These are phyloP conservation scores for Dryoscopus gambensis DNA, from an alignment of 2,113 vertebrate species.

Conservation along the genomic window DNA sequence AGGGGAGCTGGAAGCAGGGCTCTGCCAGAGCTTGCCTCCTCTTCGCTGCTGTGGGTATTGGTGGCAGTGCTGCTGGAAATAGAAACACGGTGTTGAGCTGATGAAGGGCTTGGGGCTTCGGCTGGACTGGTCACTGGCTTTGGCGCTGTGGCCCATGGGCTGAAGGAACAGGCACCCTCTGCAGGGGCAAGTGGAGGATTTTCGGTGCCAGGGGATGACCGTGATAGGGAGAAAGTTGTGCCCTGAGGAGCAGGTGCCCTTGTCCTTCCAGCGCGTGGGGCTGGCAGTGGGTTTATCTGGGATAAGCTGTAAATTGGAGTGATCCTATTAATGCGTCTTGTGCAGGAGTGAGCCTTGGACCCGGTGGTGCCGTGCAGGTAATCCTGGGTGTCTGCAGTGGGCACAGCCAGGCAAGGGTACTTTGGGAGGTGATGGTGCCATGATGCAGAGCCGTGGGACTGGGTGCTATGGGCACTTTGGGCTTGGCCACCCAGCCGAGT, in stretches of 20 bases:
- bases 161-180: neutral
- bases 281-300: neutral
- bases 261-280: neutral
- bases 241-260: neutral
- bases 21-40: neutral
- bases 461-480: rapidly evolving
- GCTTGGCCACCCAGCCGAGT: neutral
- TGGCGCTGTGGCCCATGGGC: neutral
- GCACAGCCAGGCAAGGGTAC: neutral
- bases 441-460: rapidly evolving
- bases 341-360: neutral
- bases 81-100: neutral
- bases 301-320: neutral
- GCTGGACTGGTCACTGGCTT: neutral
- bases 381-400: rapidly evolving
- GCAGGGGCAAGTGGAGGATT: neutral
- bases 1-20: neutral
- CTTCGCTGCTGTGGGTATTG: neutral
- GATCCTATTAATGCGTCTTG: neutral
- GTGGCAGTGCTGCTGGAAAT: neutral
- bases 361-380: neutral
- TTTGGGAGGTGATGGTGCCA: rapidly evolving
- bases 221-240: neutral
- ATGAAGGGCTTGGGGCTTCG: neutral
- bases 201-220: rapidly evolving